These are phyloP conservation scores for Cheilosia soror DNA, from an alignment of 2,888 invertebrate genomes.

Conservation along the genomic window DNA sequence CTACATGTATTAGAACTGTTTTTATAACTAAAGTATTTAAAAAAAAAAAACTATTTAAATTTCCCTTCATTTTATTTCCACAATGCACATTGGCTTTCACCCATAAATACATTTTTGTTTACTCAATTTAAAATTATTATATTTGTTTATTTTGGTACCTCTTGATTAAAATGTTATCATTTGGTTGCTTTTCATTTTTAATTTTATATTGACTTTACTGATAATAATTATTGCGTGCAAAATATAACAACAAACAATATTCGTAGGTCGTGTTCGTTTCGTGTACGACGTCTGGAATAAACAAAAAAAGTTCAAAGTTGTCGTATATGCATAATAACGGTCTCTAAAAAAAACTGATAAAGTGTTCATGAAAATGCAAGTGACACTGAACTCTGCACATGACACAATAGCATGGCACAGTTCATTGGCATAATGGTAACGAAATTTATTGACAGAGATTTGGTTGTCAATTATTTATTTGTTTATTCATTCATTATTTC, in stretches of 20 bases:
- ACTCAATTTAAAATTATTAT: background rate
- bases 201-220: constrained; percentile 6
- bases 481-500: constrained; percentile 5
- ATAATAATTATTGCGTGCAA: constrained; percentile 17
- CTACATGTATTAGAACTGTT: constrained; percentile 19
- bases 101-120: constrained; percentile 13
- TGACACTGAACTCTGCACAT: constrained; percentile 30
- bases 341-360: constrained; percentile 13
- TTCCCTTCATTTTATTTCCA: constrained; percentile 17
- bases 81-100: constrained; percentile 32
- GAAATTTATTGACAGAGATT: constrained; percentile 27
- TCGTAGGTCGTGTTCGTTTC: constrained; percentile 47
- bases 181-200: background rate
- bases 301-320: constrained; percentile 9
- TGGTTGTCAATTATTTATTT: constrained; percentile 3
- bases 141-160: background rate
- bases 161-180: background rate
- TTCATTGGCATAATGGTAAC: constrained; percentile 40
- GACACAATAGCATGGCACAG: constrained; percentile 1
- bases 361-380: constrained; percentile 13
- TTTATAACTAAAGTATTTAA: constrained; percentile 9
- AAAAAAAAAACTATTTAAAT: background rate
- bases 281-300: constrained; percentile 11
- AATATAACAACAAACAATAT: constrained; percentile 12
- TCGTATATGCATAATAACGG: constrained; percentile 36